Evolutionary conservation across 2,797 vertebrate genomes (phyloP).

Genomic region (Enteromius paludinosus): DNA sequence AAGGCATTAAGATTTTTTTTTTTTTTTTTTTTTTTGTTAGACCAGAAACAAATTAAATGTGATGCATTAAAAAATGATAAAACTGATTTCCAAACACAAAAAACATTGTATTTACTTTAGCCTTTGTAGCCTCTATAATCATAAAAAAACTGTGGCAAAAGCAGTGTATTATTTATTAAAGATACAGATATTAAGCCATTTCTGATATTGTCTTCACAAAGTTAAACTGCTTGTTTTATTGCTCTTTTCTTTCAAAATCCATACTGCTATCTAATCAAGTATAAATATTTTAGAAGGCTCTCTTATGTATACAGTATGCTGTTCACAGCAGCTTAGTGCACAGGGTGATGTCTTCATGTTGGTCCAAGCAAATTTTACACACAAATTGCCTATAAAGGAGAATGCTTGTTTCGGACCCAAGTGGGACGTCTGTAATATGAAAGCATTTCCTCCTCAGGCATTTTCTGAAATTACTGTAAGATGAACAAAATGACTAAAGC

Average conservation of each 20-base stretch:
- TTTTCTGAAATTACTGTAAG: slow-evolving; percentile 38
- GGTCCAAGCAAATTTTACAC: slow-evolving; percentile 26
- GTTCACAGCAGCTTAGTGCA: neutral
- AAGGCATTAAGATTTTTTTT: no score
- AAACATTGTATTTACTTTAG: neutral
- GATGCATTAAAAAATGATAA: neutral
- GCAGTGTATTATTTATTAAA: neutral
- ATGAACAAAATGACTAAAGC: slow-evolving; percentile 34
- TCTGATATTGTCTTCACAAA: neutral
- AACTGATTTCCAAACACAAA: neutral
- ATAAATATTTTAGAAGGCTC: slow-evolving; percentile 15
- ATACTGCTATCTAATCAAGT: neutral
- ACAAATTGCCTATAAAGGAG: slow-evolving; percentile 39
- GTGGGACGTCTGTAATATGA: slow-evolving; percentile 30
- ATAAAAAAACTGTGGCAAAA: neutral
- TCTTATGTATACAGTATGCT: neutral
- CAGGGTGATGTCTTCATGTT: slow-evolving; percentile 20
- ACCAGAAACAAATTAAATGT: neutral
- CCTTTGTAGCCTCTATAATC: neutral
- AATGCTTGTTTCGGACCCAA: slow-evolving; percentile 25
- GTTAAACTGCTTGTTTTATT: neutral
- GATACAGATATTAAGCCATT: neutral
- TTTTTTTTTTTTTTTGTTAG: neutral
- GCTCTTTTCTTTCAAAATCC: slow-evolving; percentile 9
- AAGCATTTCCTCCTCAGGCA: slow-evolving; percentile 27